Base-by-base conservation (phyloP, 2,797 vertebrate genomes). In the Rhynchonycteris naso region DNA sequence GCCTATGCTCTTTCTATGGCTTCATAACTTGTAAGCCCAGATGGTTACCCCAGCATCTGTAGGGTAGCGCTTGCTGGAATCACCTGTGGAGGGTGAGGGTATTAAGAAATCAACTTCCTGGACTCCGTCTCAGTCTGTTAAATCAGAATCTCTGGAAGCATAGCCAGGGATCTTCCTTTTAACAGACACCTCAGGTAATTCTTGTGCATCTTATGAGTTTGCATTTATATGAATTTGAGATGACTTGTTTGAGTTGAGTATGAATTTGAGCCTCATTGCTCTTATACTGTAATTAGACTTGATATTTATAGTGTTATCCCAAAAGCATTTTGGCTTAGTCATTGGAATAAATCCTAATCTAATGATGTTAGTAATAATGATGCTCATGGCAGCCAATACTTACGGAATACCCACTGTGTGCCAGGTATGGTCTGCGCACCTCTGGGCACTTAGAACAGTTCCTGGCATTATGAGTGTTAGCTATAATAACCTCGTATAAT, bases 181-280 rank as follows among this genome's bases (percentile, higher is more conserved):
- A 89, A 91, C 38, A 88, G 90, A 71, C 30, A 52, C 22, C 26
- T 94, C 26, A 66, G n/a, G 69, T 47, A 54, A 68, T 91, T 88
- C 58, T 65, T 74, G 35, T 28, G 1, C 61, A 65, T 88, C 56
- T 76, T 83, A 59, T 16, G 24, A 47, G 14, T 95, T 89, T 86
- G 76, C 28, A 79, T 61, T 88, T 83, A 26, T 65, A 16, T 75
- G 71, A 83, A 6, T 86, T 95, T 86, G 79, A 74, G n/a, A 65
- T 75, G 63, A 75, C 38, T 65, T 52, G 28, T 79, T 74, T 13
- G 65, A 79, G 22, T 76, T 84, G 81, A 79, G 26, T 75, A 2
- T 94, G 79, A 76, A 54, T 80, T 84, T 91, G 65, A 69, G 18
- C 33, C 18, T 78, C 35, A 87, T 50, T 63, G 33, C 0, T 33